A percentile compares a stretch with the other conserved stretches of the same genome.
These are phyloP conservation scores for Gallinago stenura DNA, from an alignment of 2,797 vertebrate genomes.

Conservation along the genomic window DNA sequence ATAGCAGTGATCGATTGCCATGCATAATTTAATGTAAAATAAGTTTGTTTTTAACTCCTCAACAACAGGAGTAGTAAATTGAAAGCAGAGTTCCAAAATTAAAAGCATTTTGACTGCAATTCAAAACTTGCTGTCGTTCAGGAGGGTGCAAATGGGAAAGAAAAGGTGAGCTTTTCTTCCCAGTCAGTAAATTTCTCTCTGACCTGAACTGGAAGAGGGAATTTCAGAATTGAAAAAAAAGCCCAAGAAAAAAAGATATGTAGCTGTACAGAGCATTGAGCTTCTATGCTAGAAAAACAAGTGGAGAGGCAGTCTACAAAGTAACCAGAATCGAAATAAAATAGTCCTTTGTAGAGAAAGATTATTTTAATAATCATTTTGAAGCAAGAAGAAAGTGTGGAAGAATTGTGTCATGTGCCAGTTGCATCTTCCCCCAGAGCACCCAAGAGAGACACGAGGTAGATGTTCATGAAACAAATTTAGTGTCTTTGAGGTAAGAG, in stretches of 20 bases:
- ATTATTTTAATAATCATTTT: not conserved
- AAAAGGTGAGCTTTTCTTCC: not conserved
- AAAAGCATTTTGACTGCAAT: not conserved
- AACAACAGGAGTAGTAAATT: not conserved
- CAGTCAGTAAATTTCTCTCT: not conserved
- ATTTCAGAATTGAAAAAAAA: not conserved
- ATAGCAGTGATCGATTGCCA: not conserved
- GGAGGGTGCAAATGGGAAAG: not conserved
- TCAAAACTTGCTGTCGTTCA: not conserved
- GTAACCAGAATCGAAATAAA: not conserved
- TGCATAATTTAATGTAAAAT: not conserved
- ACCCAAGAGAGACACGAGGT: not conserved
- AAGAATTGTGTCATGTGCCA: not conserved
- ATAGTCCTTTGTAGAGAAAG: not conserved
- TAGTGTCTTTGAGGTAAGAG: not conserved
- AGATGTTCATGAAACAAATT: not conserved
- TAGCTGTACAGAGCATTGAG: not conserved
- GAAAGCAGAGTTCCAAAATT: not conserved
- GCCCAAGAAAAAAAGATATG: not conserved
- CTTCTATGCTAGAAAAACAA: not conserved
- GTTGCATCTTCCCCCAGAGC: not conserved
- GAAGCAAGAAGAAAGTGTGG: not conserved
- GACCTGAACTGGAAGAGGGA: not conserved
- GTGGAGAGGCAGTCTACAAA: not conserved
- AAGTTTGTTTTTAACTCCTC: not conserved